These are phyloP conservation scores for Ornithoptera priamus DNA, from an alignment of 2,888 invertebrate genomes.

Conservation along the genomic window DNA sequence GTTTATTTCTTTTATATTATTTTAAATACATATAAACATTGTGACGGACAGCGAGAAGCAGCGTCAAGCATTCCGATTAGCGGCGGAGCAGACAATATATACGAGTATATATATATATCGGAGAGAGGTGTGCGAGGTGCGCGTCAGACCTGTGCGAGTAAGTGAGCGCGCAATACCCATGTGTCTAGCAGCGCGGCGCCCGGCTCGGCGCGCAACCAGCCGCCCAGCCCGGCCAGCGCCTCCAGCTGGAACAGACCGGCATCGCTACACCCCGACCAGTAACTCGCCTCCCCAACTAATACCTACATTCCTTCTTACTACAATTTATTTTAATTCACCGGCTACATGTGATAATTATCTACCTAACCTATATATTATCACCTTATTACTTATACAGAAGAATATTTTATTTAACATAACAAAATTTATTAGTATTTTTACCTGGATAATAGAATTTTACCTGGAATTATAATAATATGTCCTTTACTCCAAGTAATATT, in stretches of 20 bases:
- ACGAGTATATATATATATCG: neutral
- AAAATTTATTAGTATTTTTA: too few relatives aligned
- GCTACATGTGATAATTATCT: neutral
- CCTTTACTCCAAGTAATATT: too few relatives aligned
- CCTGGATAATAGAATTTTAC: too few relatives aligned
- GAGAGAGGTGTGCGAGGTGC: slow-evolving; percentile 48
- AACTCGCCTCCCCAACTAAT: slow-evolving; percentile 29
- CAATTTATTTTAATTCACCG: neutral
- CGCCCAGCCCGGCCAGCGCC: slow-evolving; percentile 77
- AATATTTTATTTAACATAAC: too few relatives aligned
- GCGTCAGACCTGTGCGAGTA: slow-evolving; percentile 79
- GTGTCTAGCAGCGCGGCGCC: slow-evolving; percentile 76
- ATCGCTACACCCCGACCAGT: slow-evolving; percentile 40
- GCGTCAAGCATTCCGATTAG: slow-evolving; percentile 21
- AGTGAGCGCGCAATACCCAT: slow-evolving; percentile 81
- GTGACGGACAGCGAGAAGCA: slow-evolving; percentile 18
- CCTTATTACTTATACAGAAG: neutral
- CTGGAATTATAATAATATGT: too few relatives aligned
- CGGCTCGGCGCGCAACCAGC: slow-evolving; percentile 76
- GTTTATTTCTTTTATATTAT: neutral
- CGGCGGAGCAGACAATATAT: slow-evolving; percentile 14
- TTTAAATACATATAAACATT: neutral
- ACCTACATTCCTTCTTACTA: slow-evolving; percentile 16
- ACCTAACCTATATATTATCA: slow-evolving; percentile 11
- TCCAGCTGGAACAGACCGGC: slow-evolving; percentile 75